Evolutionary conservation across 2,888 invertebrate genomes (phyloP), one percentile per base, ranked within the genome.

Genomic region (Pammene fasciana): DNA sequence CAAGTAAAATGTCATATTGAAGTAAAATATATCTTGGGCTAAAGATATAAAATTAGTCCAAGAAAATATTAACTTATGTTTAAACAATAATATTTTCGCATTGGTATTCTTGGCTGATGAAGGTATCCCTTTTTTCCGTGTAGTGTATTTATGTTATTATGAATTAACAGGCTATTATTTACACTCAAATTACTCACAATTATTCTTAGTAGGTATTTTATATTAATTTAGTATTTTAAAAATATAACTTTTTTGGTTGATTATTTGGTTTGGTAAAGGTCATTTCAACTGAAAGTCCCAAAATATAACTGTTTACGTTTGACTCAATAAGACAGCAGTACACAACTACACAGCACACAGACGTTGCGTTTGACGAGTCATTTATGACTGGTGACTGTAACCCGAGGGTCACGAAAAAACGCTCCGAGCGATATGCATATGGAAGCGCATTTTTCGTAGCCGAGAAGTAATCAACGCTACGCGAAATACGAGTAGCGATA

Each of bases 131-230:
- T n/a, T n/a, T n/a, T n/a, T n/a, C n/a, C n/a, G n/a, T 55, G 16
- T 16, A 41, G 9, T 8, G 43, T 13, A 41, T 16, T 18, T 43
- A 18, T 57, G 18, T 57, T 57, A 57, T 57, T 57, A 18, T 57
- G 11, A 26, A 26, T 43, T 45, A 26, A 38, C 34, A 67, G 52
- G 60, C 18, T 67, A 60, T 61, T 50, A 67, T 67, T 67, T 61
- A 67, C 67, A 67, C 13, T 60, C 34, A 26, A 18, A 43, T n/a
- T 36, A 26, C 26, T 57, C 57, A 9, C 43, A 57, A 43, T 43
- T 18, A 18, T 13, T 13, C 56, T 41, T 18, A 13, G n/a, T n/a
- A n/a, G 26, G 13, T 56, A 38, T 14, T 38, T n/a, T 57, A 57
- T 13, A 16, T 26, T 26, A 26, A 26, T 52, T 26, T 26, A 52